Conservation (phyloP, 2,797 vertebrate species). For the Pseudomugil gertrudae region DNA sequence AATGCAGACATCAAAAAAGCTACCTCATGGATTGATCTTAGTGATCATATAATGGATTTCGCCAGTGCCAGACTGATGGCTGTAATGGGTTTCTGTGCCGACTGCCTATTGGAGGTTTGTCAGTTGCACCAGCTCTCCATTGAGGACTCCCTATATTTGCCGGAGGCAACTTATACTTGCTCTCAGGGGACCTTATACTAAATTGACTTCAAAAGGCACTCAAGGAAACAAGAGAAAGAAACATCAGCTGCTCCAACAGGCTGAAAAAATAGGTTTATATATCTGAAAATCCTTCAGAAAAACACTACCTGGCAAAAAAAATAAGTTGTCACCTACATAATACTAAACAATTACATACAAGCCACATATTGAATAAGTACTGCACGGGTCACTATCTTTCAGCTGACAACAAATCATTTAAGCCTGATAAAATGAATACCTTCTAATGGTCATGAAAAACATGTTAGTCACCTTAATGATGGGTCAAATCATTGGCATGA, state of each 20-base stretch:
- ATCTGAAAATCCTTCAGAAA: constrained; percentile 31
- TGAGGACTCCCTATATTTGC: constrained; percentile 64
- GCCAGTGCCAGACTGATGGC: constrained; percentile 58
- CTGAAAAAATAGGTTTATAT: constrained; percentile 32
- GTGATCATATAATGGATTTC: constrained; percentile 79
- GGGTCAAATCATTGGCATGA: too few species aligned
- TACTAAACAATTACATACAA: too few species aligned
- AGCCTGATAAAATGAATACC: too few species aligned
- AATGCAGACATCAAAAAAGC: constrained; percentile 77
- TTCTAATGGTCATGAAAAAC: too few species aligned
- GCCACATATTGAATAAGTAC: too few species aligned
- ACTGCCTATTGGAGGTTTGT: constrained; percentile 62
- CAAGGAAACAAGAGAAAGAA: constrained; percentile 58
- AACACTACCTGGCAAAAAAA: background rate
- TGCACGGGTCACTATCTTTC: too few species aligned
- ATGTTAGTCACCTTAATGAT: too few species aligned
- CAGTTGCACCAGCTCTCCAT: constrained; percentile 52
- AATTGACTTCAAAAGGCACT: constrained; percentile 65
- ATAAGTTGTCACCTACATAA: too few species aligned
- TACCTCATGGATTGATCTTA: constrained; percentile 77
- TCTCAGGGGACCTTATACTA: constrained; percentile 55
- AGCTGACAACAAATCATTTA: too few species aligned
- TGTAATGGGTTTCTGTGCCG: constrained; percentile 72
- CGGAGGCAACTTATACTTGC: constrained; percentile 52
- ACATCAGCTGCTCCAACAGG: constrained; percentile 54